A percentile compares a stretch with the other conserved stretches of the same genome.
phyloP scores from a whole-genome alignment of 1,140 invertebrate species.

The Drosophila guanche region DNA sequence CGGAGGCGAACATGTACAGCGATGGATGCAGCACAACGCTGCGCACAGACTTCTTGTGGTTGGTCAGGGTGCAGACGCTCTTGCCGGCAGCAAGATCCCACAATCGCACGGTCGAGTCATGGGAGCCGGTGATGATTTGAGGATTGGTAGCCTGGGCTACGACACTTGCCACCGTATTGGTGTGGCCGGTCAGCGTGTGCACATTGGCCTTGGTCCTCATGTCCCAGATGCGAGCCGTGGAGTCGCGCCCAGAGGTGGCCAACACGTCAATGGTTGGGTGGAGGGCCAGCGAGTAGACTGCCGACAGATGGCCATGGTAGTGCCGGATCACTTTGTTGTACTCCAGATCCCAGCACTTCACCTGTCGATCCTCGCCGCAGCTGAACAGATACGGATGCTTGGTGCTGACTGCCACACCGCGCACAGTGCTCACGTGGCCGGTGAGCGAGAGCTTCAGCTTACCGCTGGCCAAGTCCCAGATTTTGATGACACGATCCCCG shows the following conservation, averaged over 20 bases:
- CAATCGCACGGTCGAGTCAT: slow-evolving; percentile 94
- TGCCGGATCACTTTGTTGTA: slow-evolving; percentile 99
- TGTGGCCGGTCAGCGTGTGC: slow-evolving; percentile 97
- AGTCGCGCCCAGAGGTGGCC: slow-evolving; percentile 96
- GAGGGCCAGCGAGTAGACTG: slow-evolving; percentile 96
- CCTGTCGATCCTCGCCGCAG: slow-evolving; percentile 99
- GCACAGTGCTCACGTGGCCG: slow-evolving; percentile 98
- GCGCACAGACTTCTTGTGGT: slow-evolving; percentile 99
- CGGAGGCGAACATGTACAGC: slow-evolving; percentile 98
- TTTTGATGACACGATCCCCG: slow-evolving; percentile 99
- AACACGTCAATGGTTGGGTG: slow-evolving; percentile 98
- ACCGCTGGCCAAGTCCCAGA: slow-evolving; percentile 98
- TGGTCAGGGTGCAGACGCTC: slow-evolving; percentile 96
- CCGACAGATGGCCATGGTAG: slow-evolving; percentile 99
- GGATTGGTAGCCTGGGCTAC: slow-evolving; percentile 96
- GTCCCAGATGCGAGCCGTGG: slow-evolving; percentile 98
- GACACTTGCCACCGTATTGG: slow-evolving; percentile 98
- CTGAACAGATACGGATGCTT: slow-evolving; percentile 99
- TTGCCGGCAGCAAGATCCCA: slow-evolving; percentile 99
- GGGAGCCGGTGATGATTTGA: slow-evolving; percentile 93
- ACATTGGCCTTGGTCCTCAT: slow-evolving; percentile 99
- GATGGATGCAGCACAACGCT: slow-evolving; percentile 96
- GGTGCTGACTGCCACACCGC: slow-evolving; percentile 96
- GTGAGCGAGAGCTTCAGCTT: slow-evolving; percentile 98
- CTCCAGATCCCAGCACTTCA: slow-evolving; percentile 99